These are phyloP conservation scores for Dryobota labecula DNA, from an alignment of 2,888 invertebrate genomes.

Conservation along the genomic window DNA sequence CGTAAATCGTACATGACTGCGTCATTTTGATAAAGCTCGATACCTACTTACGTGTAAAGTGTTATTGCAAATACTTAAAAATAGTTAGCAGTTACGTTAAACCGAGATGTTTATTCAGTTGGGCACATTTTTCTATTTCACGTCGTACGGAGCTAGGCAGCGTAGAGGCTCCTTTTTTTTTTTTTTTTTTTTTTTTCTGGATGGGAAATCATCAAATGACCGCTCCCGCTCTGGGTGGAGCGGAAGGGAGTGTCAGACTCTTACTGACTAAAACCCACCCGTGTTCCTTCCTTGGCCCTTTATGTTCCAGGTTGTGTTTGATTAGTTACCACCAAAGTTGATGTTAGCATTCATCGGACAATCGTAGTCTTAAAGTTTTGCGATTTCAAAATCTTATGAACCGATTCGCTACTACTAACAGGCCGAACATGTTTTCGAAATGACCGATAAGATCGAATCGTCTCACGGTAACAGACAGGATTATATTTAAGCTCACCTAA, in stretches of 20 bases:
- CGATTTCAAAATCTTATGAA: neutral
- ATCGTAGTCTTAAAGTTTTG: neutral
- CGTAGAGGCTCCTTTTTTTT: neutral
- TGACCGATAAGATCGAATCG: slow-evolving; percentile 2
- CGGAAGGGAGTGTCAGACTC: too few species aligned
- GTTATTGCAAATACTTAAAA: slow-evolving; percentile 29
- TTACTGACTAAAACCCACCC: too few species aligned
- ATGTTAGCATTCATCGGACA: slow-evolving; percentile 5
- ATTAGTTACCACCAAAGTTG: slow-evolving; percentile 8
- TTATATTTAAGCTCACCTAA: slow-evolving; percentile 62
- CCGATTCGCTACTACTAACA: neutral
- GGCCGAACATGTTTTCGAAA: slow-evolving; percentile 4
- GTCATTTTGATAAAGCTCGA: neutral
- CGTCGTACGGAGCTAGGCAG: neutral
- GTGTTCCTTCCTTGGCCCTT: too few species aligned
- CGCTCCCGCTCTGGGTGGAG: too few species aligned
- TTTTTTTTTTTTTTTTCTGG: too few species aligned
- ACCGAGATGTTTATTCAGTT: slow-evolving; percentile 18
- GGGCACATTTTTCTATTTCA: slow-evolving; percentile 10
- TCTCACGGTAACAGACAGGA: slow-evolving; percentile 36
- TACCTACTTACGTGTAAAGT: slow-evolving; percentile 16
- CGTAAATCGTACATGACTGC: neutral
- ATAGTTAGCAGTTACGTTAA: slow-evolving; percentile 18
- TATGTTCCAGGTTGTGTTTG: too few species aligned
- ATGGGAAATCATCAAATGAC: too few species aligned